Percentiles rank a stretch among this genome's conserved stretches.
phyloP scores from a whole-genome alignment of 2,113 vertebrate species.

The Mastomys natalensis region DNA sequence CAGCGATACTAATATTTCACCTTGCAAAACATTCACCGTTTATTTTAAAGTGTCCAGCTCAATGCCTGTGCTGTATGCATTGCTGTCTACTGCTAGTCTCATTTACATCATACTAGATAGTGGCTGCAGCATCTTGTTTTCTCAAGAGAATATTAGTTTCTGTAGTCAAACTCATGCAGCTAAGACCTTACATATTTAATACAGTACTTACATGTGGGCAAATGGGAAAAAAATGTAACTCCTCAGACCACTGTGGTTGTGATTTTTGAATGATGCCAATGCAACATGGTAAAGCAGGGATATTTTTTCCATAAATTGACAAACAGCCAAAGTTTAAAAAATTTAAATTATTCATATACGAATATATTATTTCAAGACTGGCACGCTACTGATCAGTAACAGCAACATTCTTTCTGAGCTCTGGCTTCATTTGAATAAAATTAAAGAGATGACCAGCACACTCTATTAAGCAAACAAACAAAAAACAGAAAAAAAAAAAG shows the following conservation, averaged over 20 bases:
- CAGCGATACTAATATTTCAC: constrained; percentile 10
- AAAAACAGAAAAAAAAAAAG: background rate
- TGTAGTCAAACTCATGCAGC: background rate
- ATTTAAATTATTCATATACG: background rate
- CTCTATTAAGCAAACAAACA: background rate
- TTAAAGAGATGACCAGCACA: background rate
- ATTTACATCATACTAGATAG: background rate
- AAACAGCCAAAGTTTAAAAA: background rate
- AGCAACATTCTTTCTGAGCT: background rate
- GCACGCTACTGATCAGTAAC: background rate
- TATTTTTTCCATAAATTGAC: background rate
- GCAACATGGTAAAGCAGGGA: background rate
- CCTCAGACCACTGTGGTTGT: background rate
- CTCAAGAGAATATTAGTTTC: background rate
- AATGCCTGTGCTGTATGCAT: background rate
- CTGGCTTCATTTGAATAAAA: background rate
- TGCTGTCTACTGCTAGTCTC: background rate
- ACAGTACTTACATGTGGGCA: background rate
- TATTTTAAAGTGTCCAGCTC: background rate
- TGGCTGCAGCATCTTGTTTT: background rate
- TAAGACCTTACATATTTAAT: background rate
- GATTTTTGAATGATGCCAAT: background rate
- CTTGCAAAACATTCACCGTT: background rate
- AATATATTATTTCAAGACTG: background rate
- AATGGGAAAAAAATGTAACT: background rate